phyloP scores from a whole-genome alignment of 2,113 vertebrate genomes.

The Ctenomys sociabilis region DNA sequence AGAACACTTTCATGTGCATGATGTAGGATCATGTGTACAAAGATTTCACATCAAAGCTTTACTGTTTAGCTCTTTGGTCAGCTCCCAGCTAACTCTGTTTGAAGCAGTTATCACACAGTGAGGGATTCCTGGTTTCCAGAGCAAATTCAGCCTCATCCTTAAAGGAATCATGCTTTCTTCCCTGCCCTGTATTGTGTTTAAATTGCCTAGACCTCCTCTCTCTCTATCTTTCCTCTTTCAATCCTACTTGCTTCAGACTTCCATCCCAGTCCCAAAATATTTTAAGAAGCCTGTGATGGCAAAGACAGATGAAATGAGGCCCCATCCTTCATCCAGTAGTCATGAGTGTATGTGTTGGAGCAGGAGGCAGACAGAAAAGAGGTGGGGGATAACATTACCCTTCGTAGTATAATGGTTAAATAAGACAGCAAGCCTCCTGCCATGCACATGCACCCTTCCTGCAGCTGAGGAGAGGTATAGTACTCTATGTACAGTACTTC shows the following conservation, averaged over 20 bases:
- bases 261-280: background rate
- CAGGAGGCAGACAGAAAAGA: background rate
- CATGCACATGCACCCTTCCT: background rate
- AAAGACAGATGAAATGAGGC: background rate
- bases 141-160: background rate
- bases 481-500: background rate
- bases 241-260: background rate
- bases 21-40: background rate
- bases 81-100: constrained; percentile 26
- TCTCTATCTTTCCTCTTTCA: background rate
- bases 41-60: constrained; percentile 60
- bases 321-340: background rate
- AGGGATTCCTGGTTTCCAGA: constrained; percentile 35
- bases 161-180: constrained; percentile 8
- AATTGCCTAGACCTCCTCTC: background rate
- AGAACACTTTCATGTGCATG: background rate
- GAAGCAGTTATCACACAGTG: background rate
- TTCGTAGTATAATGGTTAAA: background rate
- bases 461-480: background rate
- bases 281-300: background rate
- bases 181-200: background rate
- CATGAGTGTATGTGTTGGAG: background rate
- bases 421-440: background rate
- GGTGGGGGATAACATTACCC: background rate
- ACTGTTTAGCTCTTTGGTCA: constrained; percentile 13